Conservation (phyloP, 2,797 vertebrate genomes). For the Bothrops alternatus region DNA sequence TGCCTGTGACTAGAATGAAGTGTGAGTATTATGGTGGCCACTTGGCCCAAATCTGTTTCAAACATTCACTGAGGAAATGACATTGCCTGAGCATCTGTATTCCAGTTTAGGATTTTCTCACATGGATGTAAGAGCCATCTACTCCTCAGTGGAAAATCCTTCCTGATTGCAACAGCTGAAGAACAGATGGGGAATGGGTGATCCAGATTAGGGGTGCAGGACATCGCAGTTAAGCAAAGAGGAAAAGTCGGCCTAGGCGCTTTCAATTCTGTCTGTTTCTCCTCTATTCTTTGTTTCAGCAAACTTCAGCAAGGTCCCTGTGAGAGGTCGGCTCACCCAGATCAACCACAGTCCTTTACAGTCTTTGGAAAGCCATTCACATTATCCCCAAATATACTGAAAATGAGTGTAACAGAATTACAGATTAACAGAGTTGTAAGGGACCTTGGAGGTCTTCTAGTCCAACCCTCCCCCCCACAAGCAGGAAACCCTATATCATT, state of each 20-base stretch:
- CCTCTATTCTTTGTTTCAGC: not conserved
- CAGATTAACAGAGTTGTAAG: too few relatives aligned
- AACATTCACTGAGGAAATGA: not conserved
- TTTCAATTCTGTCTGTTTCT: not conserved
- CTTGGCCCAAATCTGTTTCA: not conserved
- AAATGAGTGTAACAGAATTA: not conserved
- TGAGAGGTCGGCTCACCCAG: not conserved
- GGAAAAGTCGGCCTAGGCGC: not conserved
- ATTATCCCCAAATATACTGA: not conserved
- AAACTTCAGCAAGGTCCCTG: not conserved
- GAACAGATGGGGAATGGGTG: not conserved
- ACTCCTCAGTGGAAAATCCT: not conserved
- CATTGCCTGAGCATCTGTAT: not conserved
- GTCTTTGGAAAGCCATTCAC: not conserved
- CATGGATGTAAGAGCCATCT: not conserved
- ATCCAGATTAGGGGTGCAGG: not conserved
- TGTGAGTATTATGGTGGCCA: not conserved
- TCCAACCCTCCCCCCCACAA: too few relatives aligned
- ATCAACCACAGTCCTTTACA: not conserved
- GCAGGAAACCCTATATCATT: too few relatives aligned
- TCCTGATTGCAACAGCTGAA: not conserved
- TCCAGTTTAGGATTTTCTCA: not conserved
- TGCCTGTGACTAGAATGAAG: not conserved
- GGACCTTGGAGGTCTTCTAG: too few relatives aligned
- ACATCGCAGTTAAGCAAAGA: not conserved